Percentiles rank a stretch among this genome's conserved stretches.
Evolutionary conservation across 2,113 vertebrate genomes (phyloP).

Genomic region (Dipodomys merriami): DNA sequence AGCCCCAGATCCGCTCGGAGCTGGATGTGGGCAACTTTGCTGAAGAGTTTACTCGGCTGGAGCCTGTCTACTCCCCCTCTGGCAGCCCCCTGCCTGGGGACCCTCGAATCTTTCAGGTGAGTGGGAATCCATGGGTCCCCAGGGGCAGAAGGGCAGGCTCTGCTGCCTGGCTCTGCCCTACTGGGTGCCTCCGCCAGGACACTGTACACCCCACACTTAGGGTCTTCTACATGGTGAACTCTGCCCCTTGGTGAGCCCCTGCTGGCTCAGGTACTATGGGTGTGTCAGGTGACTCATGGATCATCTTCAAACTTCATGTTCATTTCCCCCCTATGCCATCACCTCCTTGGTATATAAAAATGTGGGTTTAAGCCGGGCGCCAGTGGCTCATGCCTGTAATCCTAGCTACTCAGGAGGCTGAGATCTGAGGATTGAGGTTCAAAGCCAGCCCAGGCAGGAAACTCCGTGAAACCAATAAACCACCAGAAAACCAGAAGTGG

Average conservation of each 20-base stretch:
- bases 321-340: not conserved
- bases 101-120: conserved; percentile 93
- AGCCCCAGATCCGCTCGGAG: conserved; percentile 92
- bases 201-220: not conserved
- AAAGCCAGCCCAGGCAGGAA: no score
- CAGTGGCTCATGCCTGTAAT: no score
- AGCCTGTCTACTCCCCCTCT: conserved; percentile 94
- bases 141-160: not conserved
- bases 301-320: not conserved
- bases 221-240: not conserved
- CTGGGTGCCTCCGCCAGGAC: not conserved
- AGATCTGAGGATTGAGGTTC: no score
- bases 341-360: not conserved
- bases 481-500: no score
- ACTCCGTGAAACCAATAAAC: no score
- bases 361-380: not conserved
- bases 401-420: no score
- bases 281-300: not conserved
- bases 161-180: not conserved
- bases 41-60: conserved; percentile 94
- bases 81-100: conserved; percentile 93
- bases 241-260: no score
- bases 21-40: conserved; percentile 95
- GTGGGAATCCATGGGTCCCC: not conserved
- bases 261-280: no score